A percentile compares a stretch with the other conserved stretches of the same genome.
Conservation (phyloP, 1,140 invertebrate species). For the Drosophila kohkoa region DNA sequence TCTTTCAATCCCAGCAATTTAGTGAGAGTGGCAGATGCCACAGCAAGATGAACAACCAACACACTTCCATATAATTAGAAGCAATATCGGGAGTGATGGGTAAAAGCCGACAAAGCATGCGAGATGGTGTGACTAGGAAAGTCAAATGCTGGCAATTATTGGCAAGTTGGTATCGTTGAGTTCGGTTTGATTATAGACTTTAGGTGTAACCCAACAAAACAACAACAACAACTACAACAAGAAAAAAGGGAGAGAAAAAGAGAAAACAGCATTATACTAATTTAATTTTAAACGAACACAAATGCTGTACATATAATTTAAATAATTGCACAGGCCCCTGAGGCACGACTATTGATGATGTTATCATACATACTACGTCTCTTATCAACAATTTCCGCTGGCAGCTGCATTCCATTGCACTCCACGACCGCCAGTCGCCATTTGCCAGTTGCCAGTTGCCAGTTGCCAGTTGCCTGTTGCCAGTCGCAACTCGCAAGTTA, state of each 20-base stretch:
- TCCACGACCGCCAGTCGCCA: neutral
- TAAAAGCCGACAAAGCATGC: slow-evolving; percentile 51
- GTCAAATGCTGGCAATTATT: slow-evolving; percentile 40
- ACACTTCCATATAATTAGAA: slow-evolving; percentile 61
- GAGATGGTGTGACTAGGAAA: slow-evolving; percentile 51
- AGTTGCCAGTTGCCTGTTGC: no score
- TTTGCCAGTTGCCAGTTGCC: no score
- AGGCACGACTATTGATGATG: slow-evolving; percentile 72
- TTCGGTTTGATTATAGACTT: slow-evolving; percentile 46
- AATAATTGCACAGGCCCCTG: slow-evolving; percentile 67
- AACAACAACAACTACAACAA: neutral
- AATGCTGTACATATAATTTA: slow-evolving; percentile 74
- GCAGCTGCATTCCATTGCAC: slow-evolving; percentile 56
- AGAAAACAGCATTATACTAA: slow-evolving; percentile 71
- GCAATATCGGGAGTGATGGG: slow-evolving; percentile 71
- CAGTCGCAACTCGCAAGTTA: neutral
- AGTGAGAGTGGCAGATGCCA: slow-evolving; percentile 58
- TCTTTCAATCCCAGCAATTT: slow-evolving; percentile 32
- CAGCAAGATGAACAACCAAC: slow-evolving; percentile 9
- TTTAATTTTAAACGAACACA: slow-evolving; percentile 80
- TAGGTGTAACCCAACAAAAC: slow-evolving; percentile 42
- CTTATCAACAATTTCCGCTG: slow-evolving; percentile 78
- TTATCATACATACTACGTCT: slow-evolving; percentile 59
- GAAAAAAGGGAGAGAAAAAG: slow-evolving; percentile 8
- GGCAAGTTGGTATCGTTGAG: slow-evolving; percentile 27